phyloP scores from a whole-genome alignment of 2,888 invertebrate species.

The Charanyca ferruginea region DNA sequence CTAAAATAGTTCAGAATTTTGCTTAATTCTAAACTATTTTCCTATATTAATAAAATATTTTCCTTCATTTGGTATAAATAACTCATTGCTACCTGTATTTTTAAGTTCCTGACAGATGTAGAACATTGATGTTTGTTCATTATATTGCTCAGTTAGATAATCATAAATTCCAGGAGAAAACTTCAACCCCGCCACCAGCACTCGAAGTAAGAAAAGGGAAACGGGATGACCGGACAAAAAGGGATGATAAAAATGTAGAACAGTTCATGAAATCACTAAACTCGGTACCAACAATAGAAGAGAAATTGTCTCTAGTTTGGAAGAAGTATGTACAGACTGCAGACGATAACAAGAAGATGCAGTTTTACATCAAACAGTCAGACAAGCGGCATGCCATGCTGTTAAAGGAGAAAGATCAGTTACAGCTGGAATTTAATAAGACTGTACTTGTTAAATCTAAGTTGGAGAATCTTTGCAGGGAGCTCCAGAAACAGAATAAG shows the following conservation, averaged over 20 bases:
- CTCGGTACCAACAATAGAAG: slow-evolving; percentile 91
- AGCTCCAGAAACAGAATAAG: slow-evolving; percentile 98
- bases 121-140: not conserved
- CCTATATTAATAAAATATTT: no score
- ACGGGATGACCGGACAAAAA: slow-evolving; percentile 84
- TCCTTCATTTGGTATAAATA: slow-evolving; percentile 40
- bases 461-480: slow-evolving; percentile 97
- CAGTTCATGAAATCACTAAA: slow-evolving; percentile 93
- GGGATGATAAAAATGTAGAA: slow-evolving; percentile 92
- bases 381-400: slow-evolving; percentile 92
- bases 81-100: slow-evolving; percentile 38
- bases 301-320: slow-evolving; percentile 93
- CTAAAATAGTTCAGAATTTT: not conserved
- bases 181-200: slow-evolving; percentile 66
- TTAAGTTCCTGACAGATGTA: not conserved
- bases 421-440: slow-evolving; percentile 96
- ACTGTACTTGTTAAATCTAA: slow-evolving; percentile 95
- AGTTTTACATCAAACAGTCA: slow-evolving; percentile 90
- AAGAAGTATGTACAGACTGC: slow-evolving; percentile 95
- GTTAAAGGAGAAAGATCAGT: slow-evolving; percentile 95
- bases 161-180: slow-evolving; percentile 73
- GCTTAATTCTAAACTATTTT: no score
- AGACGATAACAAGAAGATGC: slow-evolving; percentile 93
- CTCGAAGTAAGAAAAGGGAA: slow-evolving; percentile 79
- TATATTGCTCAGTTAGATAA: slow-evolving; percentile 2